Conservation (phyloP, 2,797 vertebrate species). For the Eidolon dupreanum region DNA sequence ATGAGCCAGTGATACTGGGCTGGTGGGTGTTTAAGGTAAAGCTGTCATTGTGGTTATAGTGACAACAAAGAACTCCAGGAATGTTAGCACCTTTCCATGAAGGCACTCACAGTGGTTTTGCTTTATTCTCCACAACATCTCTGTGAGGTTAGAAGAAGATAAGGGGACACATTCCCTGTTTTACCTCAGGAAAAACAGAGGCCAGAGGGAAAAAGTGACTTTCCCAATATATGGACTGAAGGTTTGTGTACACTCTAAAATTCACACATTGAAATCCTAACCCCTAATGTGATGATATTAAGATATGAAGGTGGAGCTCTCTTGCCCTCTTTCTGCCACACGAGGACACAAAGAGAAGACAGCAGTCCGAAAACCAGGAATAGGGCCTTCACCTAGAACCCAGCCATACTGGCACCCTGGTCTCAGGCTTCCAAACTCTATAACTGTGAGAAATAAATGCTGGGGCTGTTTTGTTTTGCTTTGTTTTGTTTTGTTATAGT, state of each 20-base stretch:
- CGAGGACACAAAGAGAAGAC: neutral
- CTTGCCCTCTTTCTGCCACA: neutral
- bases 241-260: neutral
- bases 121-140: neutral
- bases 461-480: too few species aligned
- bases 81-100: neutral
- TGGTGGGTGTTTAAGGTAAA: neutral
- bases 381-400: neutral
- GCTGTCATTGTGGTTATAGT: neutral
- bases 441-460: neutral
- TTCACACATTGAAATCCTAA: neutral
- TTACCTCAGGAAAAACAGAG: neutral
- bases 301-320: neutral
- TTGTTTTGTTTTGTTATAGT: too few species aligned
- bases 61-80: neutral
- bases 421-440: neutral
- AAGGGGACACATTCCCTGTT: neutral
- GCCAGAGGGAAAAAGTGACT: neutral
- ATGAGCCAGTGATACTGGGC: neutral
- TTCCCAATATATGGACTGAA: neutral
- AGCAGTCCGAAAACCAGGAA: neutral
- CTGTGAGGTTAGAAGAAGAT: neutral
- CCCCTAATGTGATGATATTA: neutral
- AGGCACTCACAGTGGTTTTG: neutral
- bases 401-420: neutral